A percentile compares a stretch with the other conserved stretches of the same genome.
These are phyloP conservation scores for Cyclophora punctaria DNA, from an alignment of 2,888 invertebrate species.

Conservation along the genomic window DNA sequence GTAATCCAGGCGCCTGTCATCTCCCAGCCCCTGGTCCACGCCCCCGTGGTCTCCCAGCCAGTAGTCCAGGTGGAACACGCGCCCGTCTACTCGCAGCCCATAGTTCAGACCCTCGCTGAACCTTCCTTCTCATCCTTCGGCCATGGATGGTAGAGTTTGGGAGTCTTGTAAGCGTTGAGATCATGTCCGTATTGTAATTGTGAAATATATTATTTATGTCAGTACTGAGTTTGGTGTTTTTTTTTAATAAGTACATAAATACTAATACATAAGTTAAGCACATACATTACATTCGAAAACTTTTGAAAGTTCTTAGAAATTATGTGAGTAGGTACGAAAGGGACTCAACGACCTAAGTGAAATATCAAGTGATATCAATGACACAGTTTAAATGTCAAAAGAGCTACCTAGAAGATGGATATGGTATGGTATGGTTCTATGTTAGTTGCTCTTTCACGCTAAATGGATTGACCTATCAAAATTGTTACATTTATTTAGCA, in stretches of 20 bases:
- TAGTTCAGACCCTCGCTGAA: conserved; percentile 30
- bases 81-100: conserved; percentile 1
- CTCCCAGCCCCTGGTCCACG: conserved; percentile 36
- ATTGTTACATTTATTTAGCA: no score
- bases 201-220: conserved; percentile 48
- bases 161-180: conserved; percentile 49
- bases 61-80: conserved; percentile 23
- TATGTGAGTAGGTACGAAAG: no score
- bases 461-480: no score
- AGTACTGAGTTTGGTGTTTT: conserved; percentile 30
- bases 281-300: no score
- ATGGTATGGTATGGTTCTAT: no score
- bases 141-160: conserved; percentile 51
- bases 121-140: conserved; percentile 25
- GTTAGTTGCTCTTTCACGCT: no score
- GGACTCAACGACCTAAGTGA: no score
- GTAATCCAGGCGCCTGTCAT: conserved; percentile 16
- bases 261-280: no score
- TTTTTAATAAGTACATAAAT: conserved; percentile 9
- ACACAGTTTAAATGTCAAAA: no score
- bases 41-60: conserved; percentile 39
- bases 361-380: no score
- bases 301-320: no score
- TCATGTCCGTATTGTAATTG: conserved; percentile 51
- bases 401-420: no score